Evolutionary conservation across 2,888 invertebrate genomes (phyloP), one percentile per base, ranked within the genome.

Genomic region (Ectemnius continuus): DNA sequence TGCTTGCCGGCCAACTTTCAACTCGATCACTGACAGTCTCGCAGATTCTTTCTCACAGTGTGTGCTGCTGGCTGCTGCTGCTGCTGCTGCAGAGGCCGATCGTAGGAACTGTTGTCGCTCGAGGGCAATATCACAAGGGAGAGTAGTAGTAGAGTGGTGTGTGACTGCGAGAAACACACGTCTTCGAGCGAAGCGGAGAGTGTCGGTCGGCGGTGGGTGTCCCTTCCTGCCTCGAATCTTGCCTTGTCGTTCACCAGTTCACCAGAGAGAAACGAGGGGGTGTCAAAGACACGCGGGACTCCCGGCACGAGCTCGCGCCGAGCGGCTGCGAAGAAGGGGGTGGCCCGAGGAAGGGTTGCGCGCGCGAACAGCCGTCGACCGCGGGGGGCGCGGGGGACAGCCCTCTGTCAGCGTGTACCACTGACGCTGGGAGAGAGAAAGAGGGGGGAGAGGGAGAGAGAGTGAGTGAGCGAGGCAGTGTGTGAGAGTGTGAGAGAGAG

Each of bases 241-340:
- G 36, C 36, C n/a, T n/a, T n/a, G 36, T 36, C 36, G 36, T 36
- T 36, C 36, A 36, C 36, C 36, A 36, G 36, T 36, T 36, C 36
- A 36, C 36, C 36, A 36, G 36, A 36, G 36, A 36, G 36, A 36
- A 36, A 36, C 36, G 36, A 36, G 36, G 36, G 36, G 36, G 36
- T 36, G 36, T 36, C 36, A 36, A 36, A 36, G 36, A 36, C 36
- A 36, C 36, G 36, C 36, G 36, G 36, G 36, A 36, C 36, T 36
- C 36, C 36, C 36, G 36, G 36, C 36, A 36, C 36, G 36, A 36
- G 36, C 48, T 45, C 60, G 64, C 62, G 57, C 47, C 57, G 61
- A 16, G 62, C 52, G 57, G 65, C 69, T 6, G 1, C 14, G 52
- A 62, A 61, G 26, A 20, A 47, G 16, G 20, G 52, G 52, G 52